Percentiles rank a stretch among this genome's conserved stretches.
phyloP scores from a whole-genome alignment of 1,140 invertebrate species.

The Tetraneura akinire region DNA sequence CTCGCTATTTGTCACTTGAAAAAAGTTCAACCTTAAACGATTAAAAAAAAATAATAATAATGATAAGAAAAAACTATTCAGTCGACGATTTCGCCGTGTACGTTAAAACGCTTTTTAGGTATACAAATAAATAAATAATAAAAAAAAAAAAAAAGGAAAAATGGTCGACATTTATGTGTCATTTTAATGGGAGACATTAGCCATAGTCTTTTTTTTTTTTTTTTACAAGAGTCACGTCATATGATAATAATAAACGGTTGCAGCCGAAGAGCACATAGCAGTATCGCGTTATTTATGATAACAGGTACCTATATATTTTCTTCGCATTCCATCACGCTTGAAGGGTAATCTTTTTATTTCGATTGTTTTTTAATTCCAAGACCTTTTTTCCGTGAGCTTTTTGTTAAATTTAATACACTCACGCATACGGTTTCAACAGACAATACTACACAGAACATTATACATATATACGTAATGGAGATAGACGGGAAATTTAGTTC shows the following conservation, averaged over 20 bases:
- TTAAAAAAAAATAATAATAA: conserved; percentile 14
- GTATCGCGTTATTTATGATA: background rate
- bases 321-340: conserved; percentile 18
- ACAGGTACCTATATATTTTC: background rate
- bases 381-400: background rate
- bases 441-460: background rate
- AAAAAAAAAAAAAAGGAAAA: too few species aligned
- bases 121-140: conserved; percentile 19
- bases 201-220: too few species aligned
- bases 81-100: background rate
- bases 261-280: background rate
- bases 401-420: background rate
- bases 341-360: background rate
- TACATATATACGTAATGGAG: background rate
- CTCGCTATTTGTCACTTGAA: background rate
- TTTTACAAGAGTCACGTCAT: conserved; percentile 20
- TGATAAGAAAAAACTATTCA: background rate
- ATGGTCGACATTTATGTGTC: conserved; percentile 34
- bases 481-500: background rate
- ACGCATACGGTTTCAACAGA: background rate
- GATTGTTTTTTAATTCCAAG: conserved; percentile 16
- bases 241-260: conserved; percentile 5
- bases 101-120: background rate
- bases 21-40: conserved; percentile 32
- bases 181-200: conserved; percentile 32